These are phyloP conservation scores for Anthonomus grandis DNA, from an alignment of 1,140 invertebrate genomes.

Conservation along the genomic window DNA sequence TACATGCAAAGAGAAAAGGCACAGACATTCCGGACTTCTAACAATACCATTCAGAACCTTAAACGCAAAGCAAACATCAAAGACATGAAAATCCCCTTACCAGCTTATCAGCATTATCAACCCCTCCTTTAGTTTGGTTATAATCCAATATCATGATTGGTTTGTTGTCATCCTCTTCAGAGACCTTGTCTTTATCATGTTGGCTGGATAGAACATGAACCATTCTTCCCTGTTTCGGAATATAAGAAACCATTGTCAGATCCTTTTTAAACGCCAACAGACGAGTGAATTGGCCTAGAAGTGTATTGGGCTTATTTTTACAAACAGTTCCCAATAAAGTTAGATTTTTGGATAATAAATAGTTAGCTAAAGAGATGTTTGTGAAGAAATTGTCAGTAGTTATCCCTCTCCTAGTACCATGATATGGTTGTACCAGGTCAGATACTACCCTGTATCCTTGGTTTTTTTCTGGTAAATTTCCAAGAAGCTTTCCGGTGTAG, in stretches of 20 bases:
- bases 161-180: conserved; percentile 10
- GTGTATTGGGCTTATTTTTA: conserved; percentile 27
- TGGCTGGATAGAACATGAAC: conserved; percentile 35
- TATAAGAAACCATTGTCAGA: conserved; percentile 33
- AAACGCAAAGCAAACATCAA: no score
- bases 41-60: no score
- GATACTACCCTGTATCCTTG: conserved; percentile 12
- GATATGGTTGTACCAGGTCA: conserved; percentile 13
- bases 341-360: conserved; percentile 29
- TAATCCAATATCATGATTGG: conserved; percentile 23
- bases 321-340: conserved; percentile 41
- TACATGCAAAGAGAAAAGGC: no score
- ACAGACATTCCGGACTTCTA: no score
- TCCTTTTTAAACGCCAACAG: conserved; percentile 39
- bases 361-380: conserved; percentile 26
- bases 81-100: conserved; percentile 21
- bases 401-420: conserved; percentile 9
- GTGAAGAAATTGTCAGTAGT: conserved; percentile 27
- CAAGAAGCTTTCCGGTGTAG: conserved; percentile 28
- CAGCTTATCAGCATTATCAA: conserved; percentile 25
- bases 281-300: conserved; percentile 8
- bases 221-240: conserved; percentile 33
- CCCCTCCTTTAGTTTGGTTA: conserved; percentile 23
- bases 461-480: conserved; percentile 17
- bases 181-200: conserved; percentile 26